A percentile compares a stretch with the other conserved stretches of the same genome.
These are phyloP conservation scores for Thalassoma bifasciatum DNA, from an alignment of 2,113 vertebrate species.

Conservation along the genomic window DNA sequence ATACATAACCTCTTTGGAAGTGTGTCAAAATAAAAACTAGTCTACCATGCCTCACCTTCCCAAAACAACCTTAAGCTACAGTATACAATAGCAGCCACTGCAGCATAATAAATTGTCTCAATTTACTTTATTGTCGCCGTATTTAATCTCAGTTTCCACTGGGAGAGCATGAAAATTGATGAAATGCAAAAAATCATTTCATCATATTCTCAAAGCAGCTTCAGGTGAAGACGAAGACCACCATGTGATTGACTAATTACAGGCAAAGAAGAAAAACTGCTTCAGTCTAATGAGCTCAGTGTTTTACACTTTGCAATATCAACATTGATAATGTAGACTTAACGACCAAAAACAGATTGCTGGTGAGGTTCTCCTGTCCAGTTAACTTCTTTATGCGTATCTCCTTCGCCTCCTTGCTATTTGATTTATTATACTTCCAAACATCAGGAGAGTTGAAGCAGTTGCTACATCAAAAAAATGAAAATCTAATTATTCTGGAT, in stretches of 20 bases:
- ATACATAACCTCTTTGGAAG: too few species aligned
- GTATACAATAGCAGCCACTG: constrained; percentile 24
- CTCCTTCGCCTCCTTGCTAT: constrained; percentile 10
- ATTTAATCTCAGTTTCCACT: constrained; percentile 49
- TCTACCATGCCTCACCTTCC: constrained; percentile 9
- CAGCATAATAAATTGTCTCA: constrained; percentile 28
- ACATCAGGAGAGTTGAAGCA: background rate
- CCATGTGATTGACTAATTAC: constrained; percentile 24
- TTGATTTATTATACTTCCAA: constrained; percentile 21
- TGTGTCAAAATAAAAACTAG: constrained; percentile 20
- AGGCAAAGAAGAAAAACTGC: constrained; percentile 21
- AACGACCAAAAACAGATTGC: background rate
- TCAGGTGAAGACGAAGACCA: background rate
- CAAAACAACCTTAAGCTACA: constrained; percentile 26
- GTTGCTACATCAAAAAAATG: constrained; percentile 19
- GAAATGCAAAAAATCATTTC: constrained; percentile 25
- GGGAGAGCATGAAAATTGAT: constrained; percentile 21
- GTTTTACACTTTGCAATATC: background rate
- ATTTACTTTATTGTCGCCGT: constrained; percentile 30
- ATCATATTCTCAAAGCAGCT: constrained; percentile 27
- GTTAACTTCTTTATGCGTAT: background rate
- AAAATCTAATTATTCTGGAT: constrained; percentile 14
- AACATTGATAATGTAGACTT: background rate
- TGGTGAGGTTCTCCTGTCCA: background rate
- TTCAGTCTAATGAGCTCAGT: constrained; percentile 26